Percentiles rank a stretch among this genome's conserved stretches.
phyloP scores from a whole-genome alignment of 1,140 invertebrate genomes.

The Dinothrombium tinctorium region DNA sequence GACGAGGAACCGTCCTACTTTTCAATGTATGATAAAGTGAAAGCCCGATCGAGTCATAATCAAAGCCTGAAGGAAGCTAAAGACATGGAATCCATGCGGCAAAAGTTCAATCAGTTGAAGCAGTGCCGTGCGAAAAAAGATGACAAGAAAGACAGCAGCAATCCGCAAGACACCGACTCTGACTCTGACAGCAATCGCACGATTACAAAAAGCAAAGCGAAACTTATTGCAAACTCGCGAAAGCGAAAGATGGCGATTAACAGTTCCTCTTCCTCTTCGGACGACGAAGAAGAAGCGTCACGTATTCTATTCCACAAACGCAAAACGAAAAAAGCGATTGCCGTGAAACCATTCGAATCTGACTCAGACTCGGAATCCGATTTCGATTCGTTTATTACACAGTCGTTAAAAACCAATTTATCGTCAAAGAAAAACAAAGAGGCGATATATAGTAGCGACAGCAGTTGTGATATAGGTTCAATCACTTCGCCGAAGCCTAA shows the following conservation, averaged over 20 bases:
- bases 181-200: slow-evolving; percentile 11
- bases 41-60: slow-evolving; percentile 49
- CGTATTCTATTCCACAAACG: neutral
- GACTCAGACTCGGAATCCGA: slow-evolving; percentile 1
- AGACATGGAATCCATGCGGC: slow-evolving; percentile 45
- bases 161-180: slow-evolving; percentile 12
- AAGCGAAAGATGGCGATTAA: slow-evolving; percentile 12
- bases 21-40: slow-evolving; percentile 96
- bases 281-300: neutral
- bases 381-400: neutral
- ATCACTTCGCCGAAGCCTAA: neutral
- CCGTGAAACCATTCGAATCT: neutral
- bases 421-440: neutral
- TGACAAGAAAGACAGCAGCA: slow-evolving; percentile 13
- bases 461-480: neutral
- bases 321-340: slow-evolving; percentile 1
- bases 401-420: neutral
- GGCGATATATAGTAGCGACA: neutral
- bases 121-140: slow-evolving; percentile 29
- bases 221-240: neutral
- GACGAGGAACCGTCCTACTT: slow-evolving; percentile 72
- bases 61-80: slow-evolving; percentile 47
- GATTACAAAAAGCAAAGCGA: neutral
- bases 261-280: slow-evolving; percentile 8
- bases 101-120: slow-evolving; percentile 56